phyloP scores from a whole-genome alignment of 2,888 invertebrate species.

The Amphipoea oculea region DNA sequence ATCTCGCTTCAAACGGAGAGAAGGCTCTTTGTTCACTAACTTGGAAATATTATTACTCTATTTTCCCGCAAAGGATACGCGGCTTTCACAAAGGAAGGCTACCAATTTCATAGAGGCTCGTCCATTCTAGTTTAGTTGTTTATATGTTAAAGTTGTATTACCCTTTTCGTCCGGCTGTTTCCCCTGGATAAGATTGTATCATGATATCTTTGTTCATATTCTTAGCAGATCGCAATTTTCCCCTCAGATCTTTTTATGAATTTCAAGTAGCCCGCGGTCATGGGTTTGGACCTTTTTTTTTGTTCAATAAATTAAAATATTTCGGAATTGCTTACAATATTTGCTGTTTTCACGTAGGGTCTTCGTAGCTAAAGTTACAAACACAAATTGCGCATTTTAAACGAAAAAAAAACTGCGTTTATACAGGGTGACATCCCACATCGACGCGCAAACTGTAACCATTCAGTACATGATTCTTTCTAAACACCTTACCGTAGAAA shows the following conservation, averaged over 20 bases:
- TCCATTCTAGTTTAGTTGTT: constrained; percentile 81
- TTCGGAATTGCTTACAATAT: background rate
- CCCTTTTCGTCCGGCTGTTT: constrained; percentile 77
- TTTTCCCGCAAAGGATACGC: constrained; percentile 80
- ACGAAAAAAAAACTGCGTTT: background rate
- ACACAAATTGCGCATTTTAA: background rate
- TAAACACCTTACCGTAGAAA: too few relatives aligned
- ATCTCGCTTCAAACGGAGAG: constrained; percentile 77
- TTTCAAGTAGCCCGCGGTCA: constrained; percentile 71
- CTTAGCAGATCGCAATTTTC: constrained; percentile 70
- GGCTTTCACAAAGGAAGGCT: constrained; percentile 75
- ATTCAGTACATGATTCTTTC: too few relatives aligned
- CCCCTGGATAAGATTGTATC: constrained; percentile 72
- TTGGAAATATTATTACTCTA: constrained; percentile 87
- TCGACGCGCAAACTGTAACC: too few relatives aligned
- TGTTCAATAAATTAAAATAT: constrained; percentile 58
- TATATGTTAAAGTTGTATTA: constrained; percentile 78
- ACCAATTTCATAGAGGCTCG: constrained; percentile 80
- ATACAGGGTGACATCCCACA: background rate
- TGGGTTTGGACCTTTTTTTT: constrained; percentile 41
- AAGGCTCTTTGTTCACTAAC: constrained; percentile 81
- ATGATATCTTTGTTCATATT: constrained; percentile 74
- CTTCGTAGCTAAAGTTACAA: background rate
- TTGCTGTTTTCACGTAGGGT: background rate
- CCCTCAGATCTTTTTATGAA: constrained; percentile 76